Base-by-base conservation (phyloP, 2,797 vertebrate species). In the Propithecus deckenii region DNA sequence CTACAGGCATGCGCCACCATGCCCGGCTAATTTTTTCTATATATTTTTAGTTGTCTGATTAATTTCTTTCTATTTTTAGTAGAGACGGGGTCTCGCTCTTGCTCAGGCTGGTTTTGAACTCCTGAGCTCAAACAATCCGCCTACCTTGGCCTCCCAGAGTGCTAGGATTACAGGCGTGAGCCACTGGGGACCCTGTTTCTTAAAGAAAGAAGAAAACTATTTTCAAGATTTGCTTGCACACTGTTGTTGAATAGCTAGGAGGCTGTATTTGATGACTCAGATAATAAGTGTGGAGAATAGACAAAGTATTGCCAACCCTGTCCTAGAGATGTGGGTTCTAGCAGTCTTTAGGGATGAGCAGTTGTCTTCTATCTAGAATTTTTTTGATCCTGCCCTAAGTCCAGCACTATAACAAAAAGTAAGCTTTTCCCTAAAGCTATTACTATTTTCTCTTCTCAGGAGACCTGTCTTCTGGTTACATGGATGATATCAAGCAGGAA, bases 401-500 rank as follows among this genome's bases (percentile, higher is more conserved):
- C 75, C 38, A 89, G 50, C 38, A 17, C 46, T 41, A 28, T 28
- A 79, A 71, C 35, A 86, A 93, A 93, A 83, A 87, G 71, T 57
- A 85, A 50, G 5, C 76, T 93, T 94, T 69, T 15, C 74, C 65
- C 35, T 89, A 32, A 93, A 74, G 67, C 59, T 43, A 23, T 57
- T 13, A 52, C 43, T 74, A 0, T 76, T 52, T 95, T 52, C 94
- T 95, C 63, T 87, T 72, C n/a, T 52, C 94, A 99, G 98, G 98
- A 52, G 98, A 98, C 22, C 94, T 98, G 78, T 96, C 98, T 84
- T 95, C 97, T 32, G 28, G 35, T 80, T 78, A 97, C 32, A 0
- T 95, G 2, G 97, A 97, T 28, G 94, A 90, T 87, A 97, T 97
- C 23, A 96, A 97, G 96, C 98, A 98, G 97, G 97, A 98, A 89